Percentiles rank a stretch among this genome's conserved stretches.
phyloP scores from a whole-genome alignment of 2,888 invertebrate species.

The Ennomos erosarius region DNA sequence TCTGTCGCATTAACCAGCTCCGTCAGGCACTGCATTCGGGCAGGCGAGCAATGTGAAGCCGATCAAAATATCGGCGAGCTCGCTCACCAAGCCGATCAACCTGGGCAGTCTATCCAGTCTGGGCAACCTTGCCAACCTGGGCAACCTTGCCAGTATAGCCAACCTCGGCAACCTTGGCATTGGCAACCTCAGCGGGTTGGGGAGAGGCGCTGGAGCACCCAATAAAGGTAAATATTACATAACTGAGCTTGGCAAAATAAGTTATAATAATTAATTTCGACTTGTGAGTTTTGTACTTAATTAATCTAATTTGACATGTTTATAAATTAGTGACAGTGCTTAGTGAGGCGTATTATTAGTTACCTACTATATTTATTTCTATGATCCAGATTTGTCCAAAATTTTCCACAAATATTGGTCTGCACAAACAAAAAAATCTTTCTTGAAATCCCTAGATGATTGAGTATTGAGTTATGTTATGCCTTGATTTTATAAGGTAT shows the following conservation, averaged over 20 bases:
- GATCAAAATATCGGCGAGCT: slow-evolving; percentile 74
- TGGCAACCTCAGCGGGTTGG: slow-evolving; percentile 31
- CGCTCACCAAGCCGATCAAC: slow-evolving; percentile 68
- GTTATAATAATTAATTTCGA: too few species aligned
- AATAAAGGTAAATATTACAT: too few species aligned
- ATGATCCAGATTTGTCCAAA: too few species aligned
- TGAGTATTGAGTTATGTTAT: too few species aligned
- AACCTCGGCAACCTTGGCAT: slow-evolving; percentile 22
- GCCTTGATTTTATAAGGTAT: background rate
- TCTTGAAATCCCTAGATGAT: background rate
- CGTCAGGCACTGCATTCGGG: slow-evolving; percentile 75
- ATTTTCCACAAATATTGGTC: too few species aligned
- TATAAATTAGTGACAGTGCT: too few species aligned
- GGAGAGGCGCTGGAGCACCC: slow-evolving; percentile 13
- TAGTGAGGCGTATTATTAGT: too few species aligned
- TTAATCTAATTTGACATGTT: too few species aligned
- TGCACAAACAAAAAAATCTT: too few species aligned
- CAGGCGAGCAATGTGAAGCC: slow-evolving; percentile 73
- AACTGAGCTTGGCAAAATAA: too few species aligned
- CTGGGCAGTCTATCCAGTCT: slow-evolving; percentile 40
- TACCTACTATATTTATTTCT: too few species aligned
- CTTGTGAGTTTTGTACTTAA: too few species aligned
- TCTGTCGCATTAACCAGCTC: slow-evolving; percentile 51
- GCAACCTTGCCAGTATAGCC: slow-evolving; percentile 37
- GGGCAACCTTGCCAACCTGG: slow-evolving; percentile 36